Evolutionary conservation across 2,113 vertebrate species (phyloP), one percentile per base, ranked within the genome.

Genomic region (Lophura nycthemera): DNA sequence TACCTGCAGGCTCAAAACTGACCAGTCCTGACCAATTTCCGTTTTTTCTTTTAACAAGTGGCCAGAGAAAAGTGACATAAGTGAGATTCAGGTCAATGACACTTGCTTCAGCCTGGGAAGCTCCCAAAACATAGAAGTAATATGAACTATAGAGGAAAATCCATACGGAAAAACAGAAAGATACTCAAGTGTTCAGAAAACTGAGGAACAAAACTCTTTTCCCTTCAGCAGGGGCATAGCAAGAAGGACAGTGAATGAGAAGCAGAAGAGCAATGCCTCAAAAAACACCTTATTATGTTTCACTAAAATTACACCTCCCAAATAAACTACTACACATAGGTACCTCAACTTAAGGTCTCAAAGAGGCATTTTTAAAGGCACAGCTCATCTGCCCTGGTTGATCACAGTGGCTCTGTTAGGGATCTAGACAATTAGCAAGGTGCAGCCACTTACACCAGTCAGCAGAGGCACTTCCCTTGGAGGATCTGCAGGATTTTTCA

Each of bases 81-180:
- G 82, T 3, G 20, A 90, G 88, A 94, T 81, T 82, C 80, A n/a
- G 73, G 81, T 94, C 95, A 84, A 15, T n/a, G 40, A 83, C 65
- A 82, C 4, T 8, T 0, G 0, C 60, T 81, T 80, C 80, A 91
- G 65, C 61, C 65, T 65, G 76, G 70, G 56, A 67, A 93, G 19
- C 11, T 77, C 81, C 29, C 54, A 67, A 67, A 80, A 81, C 2
- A 5, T 27, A 42, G 36, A 87, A 92, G 65, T 24, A 11, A 34
- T 48, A 71, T 6, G 56, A 90, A 45, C 5, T 11, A 8, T 18
- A 64, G 13, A 75, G 57, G 77, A 87, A 88, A 93, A 67, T 0
- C 29, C 81, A 59, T 3, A 15, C 57, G 72, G 80, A 74, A 88
- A 74, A 71, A 64, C 6, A 71, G n/a, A 47, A 42, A 42, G 57